Base-by-base conservation (phyloP, 1,140 invertebrate species). In the Microplitis demolitor region DNA sequence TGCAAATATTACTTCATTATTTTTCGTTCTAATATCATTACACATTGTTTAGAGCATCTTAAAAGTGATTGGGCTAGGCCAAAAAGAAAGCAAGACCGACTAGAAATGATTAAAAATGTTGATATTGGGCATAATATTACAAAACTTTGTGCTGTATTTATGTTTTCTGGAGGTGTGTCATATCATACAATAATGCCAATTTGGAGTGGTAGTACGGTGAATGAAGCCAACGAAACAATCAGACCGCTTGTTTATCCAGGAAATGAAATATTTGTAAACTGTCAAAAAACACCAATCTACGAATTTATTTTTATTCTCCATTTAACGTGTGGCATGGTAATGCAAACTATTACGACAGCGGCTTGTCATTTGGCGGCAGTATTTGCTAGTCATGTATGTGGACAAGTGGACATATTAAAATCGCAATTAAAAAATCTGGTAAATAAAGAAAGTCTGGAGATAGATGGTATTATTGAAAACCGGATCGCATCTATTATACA, bases 311-410 rank as follows among this genome's bases (percentile, higher is more conserved):
- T 79, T 8, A 24, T 39, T 2, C 4, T 77, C 0, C 78, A 82
- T 0, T 76, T 64, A 1, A 1, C 81, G 4, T 71, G 69, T 3
- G 77, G 53, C 0, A 45, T 80, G 5, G 9, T 78, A 1, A 67
- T 67, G 53, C 77, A 77, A 33, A 76, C 69, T 0, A 58, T 78
- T 8, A 75, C 78, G 0, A 75, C 73, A n/a, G 78, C 61, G 0
- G 68, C 75, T 0, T 80, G 74, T 51, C 78, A 77, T 53, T 56
- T 83, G 0, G 71, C 77, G 1, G 78, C 80, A 3, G 60, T 77
- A 3, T 81, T 78, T 34, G 76, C 79, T 0, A 78, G 73, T 3
- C 82, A 84, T 31, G 74, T 70, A 1, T 81, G 76, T 45, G 81
- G 80, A 3, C 79, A 82, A 51, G 45, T 78, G 5, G 62, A 73